Evolutionary conservation across 2,888 invertebrate species (phyloP).

Genomic region (Tigriopus californicus): DNA sequence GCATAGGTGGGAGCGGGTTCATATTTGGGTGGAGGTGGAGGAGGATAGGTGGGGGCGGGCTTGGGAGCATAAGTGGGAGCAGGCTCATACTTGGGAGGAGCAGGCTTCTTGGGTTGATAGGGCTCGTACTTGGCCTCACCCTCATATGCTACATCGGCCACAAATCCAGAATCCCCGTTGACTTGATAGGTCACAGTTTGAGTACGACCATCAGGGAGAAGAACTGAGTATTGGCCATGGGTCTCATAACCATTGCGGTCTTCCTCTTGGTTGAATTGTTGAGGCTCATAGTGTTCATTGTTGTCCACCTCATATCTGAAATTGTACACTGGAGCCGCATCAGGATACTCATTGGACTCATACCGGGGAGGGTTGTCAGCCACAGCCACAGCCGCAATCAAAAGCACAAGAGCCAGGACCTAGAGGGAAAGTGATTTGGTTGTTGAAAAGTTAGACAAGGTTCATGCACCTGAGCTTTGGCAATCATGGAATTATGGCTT

Average conservation of each 20-base stretch:
- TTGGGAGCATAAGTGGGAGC: neutral
- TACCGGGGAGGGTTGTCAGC: neutral
- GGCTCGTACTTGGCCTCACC: neutral
- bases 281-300: neutral
- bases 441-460: neutral
- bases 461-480: too few relatives aligned
- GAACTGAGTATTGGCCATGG: neutral
- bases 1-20: neutral
- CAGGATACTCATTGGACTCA: neutral
- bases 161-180: neutral
- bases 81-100: neutral
- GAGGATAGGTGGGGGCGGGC: neutral
- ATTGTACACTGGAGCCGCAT: neutral
- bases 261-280: neutral
- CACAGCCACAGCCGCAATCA: neutral
- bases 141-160: neutral
- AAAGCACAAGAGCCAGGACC: neutral
- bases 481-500: too few relatives aligned
- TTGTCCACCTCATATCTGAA: neutral
- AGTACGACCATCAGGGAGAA: neutral
- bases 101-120: neutral
- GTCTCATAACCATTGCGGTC: neutral
- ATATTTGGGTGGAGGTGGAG: neutral
- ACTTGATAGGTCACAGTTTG: neutral
- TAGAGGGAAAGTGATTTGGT: neutral